A percentile compares a stretch with the other conserved stretches of the same genome.
Conservation (phyloP, 2,113 vertebrate genomes). For the human region GRCh38 chr1:76270501-76271000, state of each 20-base stretch:
- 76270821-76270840: neutral
- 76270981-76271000: slow-evolving; percentile 32
- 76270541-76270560: neutral
- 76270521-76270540: neutral
- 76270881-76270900: slow-evolving; percentile 33
- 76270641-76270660: neutral
- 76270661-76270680: neutral
- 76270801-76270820: neutral
- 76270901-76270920: slow-evolving; percentile 54
- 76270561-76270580: neutral
- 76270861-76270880: neutral
- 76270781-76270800: neutral
- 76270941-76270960: slow-evolving; percentile 51
- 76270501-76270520: neutral
- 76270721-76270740: neutral
- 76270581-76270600: neutral
- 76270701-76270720: neutral
- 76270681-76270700: neutral
- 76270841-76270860: neutral
- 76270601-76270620: too few species aligned
- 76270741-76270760: neutral
- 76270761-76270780: neutral
- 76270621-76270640: neutral
- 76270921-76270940: neutral
- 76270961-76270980: neutral